Conservation (phyloP, 2,113 vertebrate species). For the Dinomys branickii region DNA sequence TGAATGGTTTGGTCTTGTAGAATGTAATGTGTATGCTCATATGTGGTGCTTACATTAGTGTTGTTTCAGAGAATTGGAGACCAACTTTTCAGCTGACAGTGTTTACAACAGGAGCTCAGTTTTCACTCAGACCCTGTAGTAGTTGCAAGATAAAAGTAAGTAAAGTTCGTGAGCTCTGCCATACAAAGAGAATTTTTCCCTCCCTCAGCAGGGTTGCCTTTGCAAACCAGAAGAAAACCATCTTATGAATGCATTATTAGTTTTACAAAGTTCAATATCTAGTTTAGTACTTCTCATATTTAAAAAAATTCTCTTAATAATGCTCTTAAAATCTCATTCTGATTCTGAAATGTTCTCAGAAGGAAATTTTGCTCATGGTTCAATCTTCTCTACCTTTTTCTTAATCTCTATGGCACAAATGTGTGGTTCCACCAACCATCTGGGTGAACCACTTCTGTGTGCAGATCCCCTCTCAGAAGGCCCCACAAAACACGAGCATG, state of each 20-base stretch:
- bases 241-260: slow-evolving; percentile 2
- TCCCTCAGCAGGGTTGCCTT: neutral
- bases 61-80: neutral
- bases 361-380: neutral
- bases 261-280: slow-evolving; percentile 35
- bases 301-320: slow-evolving; percentile 36
- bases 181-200: neutral
- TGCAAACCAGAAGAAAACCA: slow-evolving; percentile 3
- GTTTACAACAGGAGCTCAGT: neutral
- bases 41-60: neutral
- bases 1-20: neutral
- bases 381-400: neutral
- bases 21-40: neutral
- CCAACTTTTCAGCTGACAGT: neutral
- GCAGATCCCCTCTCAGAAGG: neutral
- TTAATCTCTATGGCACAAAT: neutral
- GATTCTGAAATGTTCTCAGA: slow-evolving; percentile 47
- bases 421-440: neutral
- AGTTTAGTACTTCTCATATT: neutral
- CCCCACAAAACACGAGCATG: neutral
- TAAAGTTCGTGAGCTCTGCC: neutral
- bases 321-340: slow-evolving; percentile 54
- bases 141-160: neutral
- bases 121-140: neutral
- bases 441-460: neutral